A percentile compares a stretch with the other conserved stretches of the same genome.
These are phyloP conservation scores for Ochlodes sylvanus DNA, from an alignment of 2,888 invertebrate genomes.

Conservation along the genomic window DNA sequence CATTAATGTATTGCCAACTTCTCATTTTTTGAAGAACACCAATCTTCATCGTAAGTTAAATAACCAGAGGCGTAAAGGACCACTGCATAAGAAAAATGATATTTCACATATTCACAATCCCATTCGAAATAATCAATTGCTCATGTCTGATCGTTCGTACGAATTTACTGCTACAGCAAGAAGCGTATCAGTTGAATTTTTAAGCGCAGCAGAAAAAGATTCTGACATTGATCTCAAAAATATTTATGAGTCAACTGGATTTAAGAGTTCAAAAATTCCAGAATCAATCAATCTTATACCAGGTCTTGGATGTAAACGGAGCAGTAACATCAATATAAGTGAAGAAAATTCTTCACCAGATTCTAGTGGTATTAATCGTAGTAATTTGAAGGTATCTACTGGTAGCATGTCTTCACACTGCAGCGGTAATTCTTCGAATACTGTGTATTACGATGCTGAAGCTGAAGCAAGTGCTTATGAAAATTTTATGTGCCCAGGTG, in stretches of 20 bases:
- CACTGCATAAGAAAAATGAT: constrained; percentile 86
- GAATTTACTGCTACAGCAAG: constrained; percentile 85
- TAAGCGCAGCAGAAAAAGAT: constrained; percentile 87
- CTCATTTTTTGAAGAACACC: constrained; percentile 79
- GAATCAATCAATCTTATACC: constrained; percentile 80
- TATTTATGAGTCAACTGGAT: constrained; percentile 88
- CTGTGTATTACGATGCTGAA: constrained; percentile 79
- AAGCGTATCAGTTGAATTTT: constrained; percentile 87
- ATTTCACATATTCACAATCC: constrained; percentile 91
- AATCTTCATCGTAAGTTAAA: constrained; percentile 86
- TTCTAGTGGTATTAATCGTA: constrained; percentile 51
- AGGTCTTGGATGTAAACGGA: constrained; percentile 79
- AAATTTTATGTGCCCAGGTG: constrained; percentile 84
- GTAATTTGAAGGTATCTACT: constrained; percentile 63
- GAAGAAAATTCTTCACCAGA: constrained; percentile 61
- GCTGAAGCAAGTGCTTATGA: constrained; percentile 75
- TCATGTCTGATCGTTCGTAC: constrained; percentile 68
- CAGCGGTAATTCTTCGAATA: constrained; percentile 78
- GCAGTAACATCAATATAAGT: constrained; percentile 56
- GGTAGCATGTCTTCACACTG: constrained; percentile 81
- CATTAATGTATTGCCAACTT: constrained; percentile 74
- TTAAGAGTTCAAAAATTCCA: constrained; percentile 84
- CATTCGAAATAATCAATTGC: constrained; percentile 78
- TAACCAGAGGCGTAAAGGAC: constrained; percentile 89
- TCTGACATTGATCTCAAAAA: constrained; percentile 88